phyloP scores from a whole-genome alignment of 2,113 vertebrate species.

The Romanogobio albipinnatus region DNA sequence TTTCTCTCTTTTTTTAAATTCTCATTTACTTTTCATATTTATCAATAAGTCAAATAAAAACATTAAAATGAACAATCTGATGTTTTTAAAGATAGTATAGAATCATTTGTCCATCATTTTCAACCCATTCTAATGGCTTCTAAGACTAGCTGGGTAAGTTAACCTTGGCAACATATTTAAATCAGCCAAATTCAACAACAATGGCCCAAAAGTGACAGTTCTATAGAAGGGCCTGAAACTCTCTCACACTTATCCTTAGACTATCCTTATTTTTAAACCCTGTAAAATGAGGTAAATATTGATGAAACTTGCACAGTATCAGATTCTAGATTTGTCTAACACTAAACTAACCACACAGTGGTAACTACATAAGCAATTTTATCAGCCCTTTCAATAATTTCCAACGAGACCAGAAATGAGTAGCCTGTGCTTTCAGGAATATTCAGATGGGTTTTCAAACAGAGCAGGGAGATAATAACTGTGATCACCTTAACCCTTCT shows the following conservation, averaged over 20 bases:
- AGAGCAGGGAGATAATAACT: background rate
- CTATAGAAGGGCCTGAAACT: too few species aligned
- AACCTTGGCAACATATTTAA: background rate
- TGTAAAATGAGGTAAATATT: background rate
- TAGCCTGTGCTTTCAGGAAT: conserved; percentile 3
- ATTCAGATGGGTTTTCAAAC: background rate
- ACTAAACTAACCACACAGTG: background rate
- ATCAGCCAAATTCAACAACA: background rate
- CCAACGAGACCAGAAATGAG: background rate
- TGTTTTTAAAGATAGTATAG: background rate
- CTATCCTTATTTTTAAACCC: background rate
- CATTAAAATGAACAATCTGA: too few species aligned
- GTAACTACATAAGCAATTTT: background rate
- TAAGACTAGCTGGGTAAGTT: background rate
- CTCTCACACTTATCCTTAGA: too few species aligned
- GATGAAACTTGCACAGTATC: background rate
- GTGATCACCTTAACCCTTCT: background rate
- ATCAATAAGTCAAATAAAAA: too few species aligned
- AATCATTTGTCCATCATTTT: background rate
- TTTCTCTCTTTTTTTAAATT: too few species aligned
- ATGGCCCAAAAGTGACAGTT: background rate
- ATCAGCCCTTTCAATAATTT: background rate
- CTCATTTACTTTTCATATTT: too few species aligned
- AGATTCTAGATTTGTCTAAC: background rate
- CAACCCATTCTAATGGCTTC: background rate